Base-by-base conservation (phyloP, 2,888 invertebrate species). In the Digitonthophagus gazella region DNA sequence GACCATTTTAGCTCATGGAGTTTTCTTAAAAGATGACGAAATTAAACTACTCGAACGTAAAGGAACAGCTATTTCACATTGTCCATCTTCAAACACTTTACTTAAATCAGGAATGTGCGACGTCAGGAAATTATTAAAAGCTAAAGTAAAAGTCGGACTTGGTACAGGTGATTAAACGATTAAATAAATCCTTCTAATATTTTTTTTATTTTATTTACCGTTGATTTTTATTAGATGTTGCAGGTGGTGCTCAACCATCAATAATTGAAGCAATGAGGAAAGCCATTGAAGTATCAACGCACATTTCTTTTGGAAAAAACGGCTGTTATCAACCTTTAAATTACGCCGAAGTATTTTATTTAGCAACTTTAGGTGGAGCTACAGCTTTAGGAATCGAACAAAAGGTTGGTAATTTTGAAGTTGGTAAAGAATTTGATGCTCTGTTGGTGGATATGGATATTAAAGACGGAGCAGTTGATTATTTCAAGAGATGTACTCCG, bases 401-500 rank as follows among this genome's bases (percentile, higher is more conserved):
- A 57, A 84, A 87, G 76, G 89, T 93, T 65, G 96, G 96, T 14
- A 95, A 90, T 82, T 93, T 97, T 76, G 84, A 86, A 74, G 80
- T 88, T 3, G 94, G 93, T 15, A 96, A 96, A 80, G 89, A 93
- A 68, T 95, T 97, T 76, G 97, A 97, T 84, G 96, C 95, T 0
- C 83, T 97, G 0, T 76, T 95, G 0, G 83, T 96, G 22, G 91
- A 95, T 76, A 84, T 90, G n/a, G 85, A 85, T 74, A 78, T 83
- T 11, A 69, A 80, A 11, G 79, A 80, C 8, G 84, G 87, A 5
- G 84, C 85, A 2, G 80, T 87, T 15, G 88, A 89, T 74, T 82
- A 85, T 72, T 86, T 88, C 65, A 70, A 78, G 19, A 81, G 85
- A 11, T 86, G 87, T 0, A 83, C 83, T 15, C 82, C 89, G 0